Evolutionary conservation across 2,797 vertebrate genomes (phyloP), one percentile per base, ranked within the genome.

Genomic region (Zenarchopterus dispar): DNA sequence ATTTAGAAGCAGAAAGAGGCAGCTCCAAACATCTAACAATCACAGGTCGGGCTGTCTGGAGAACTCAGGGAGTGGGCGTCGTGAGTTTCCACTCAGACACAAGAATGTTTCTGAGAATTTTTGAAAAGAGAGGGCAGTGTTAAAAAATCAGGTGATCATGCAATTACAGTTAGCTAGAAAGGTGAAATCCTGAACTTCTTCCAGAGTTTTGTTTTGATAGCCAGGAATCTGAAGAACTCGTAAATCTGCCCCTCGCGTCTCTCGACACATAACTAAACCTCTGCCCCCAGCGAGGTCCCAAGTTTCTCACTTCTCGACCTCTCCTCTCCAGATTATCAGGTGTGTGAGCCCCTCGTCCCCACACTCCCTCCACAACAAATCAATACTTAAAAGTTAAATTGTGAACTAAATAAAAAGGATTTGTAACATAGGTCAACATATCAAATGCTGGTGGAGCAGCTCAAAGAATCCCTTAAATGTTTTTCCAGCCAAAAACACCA

Each of bases 11-110:
- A 36, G 13, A 36, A 13, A 36, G 11, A 11, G 15, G 56, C 61
- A 73, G 72, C 70, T 36, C 55, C 21, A 54, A 74, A 75, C 71
- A 66, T 62, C 54, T 17, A 78, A 80, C 71, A 62, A 86, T 84
- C 81, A 67, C 69, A 86, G 78, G 84, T 87, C 81, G 64, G 67
- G 54, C 75, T 47, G 80, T 84, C 84, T 85, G 86, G 79, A 82
- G 82, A 78, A 84, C 77, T 75, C 86, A 88, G 87, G 75, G 7
- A 8, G 28, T 28, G 5, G 28, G 28, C 28, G 5, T 28, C 7
- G 28, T 28, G 28, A 28, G 5, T 28, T 28, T 28, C 5, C 28
- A 24, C 24, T 24, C 24, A 24, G 24, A 24, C 24, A 28, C 62
- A 33, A 72, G 45, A 82, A 77, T 61, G 5, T 13, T 67, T 67